Conservation (phyloP, 2,113 vertebrate species). For the Dinomys branickii region DNA sequence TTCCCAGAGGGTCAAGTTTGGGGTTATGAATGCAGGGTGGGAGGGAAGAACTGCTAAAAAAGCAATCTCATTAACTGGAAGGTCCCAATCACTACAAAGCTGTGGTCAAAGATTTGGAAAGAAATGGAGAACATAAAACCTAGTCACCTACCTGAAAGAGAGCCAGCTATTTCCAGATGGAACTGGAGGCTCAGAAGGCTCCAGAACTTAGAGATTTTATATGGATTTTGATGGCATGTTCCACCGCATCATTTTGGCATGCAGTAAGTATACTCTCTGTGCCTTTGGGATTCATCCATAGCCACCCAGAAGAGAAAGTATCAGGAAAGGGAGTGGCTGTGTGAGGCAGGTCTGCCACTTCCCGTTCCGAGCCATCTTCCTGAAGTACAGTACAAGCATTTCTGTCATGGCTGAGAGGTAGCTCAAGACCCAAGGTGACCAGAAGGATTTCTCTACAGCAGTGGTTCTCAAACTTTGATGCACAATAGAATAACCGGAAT, state of each 20-base stretch:
- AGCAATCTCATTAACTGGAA: neutral
- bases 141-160: neutral
- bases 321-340: neutral
- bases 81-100: neutral
- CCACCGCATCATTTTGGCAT: neutral
- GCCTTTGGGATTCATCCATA: neutral
- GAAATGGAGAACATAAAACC: neutral
- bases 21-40: neutral
- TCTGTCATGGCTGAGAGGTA: neutral
- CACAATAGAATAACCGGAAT: neutral
- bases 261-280: neutral
- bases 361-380: neutral
- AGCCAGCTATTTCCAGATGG: neutral
- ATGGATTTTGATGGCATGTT: neutral
- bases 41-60: neutral
- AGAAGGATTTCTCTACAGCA: neutral
- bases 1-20: conserved; percentile 29
- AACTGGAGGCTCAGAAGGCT: neutral
- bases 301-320: neutral
- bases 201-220: neutral
- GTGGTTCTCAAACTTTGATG: neutral
- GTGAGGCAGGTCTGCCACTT: neutral
- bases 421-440: neutral
- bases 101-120: neutral
- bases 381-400: neutral